Evolutionary conservation across 2,888 invertebrate genomes (phyloP).

Genomic region (Bugulina stolonifera): DNA sequence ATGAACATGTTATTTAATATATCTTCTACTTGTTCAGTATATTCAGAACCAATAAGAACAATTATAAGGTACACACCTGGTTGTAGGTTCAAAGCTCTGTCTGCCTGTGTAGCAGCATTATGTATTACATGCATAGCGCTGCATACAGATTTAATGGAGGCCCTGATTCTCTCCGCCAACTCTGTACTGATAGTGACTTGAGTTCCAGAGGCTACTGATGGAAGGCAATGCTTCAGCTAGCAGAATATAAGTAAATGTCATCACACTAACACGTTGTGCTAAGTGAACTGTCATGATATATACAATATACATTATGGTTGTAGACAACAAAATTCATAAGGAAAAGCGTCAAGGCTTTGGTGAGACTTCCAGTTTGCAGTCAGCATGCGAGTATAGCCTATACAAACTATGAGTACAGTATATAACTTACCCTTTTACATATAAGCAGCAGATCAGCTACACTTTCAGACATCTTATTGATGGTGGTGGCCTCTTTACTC

Average conservation of each 20-base stretch:
- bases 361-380: too few species aligned
- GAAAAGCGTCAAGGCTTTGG: too few species aligned
- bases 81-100: conserved; percentile 13
- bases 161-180: neutral
- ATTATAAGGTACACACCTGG: conserved; percentile 8
- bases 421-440: conserved; percentile 8
- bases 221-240: conserved; percentile 20
- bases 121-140: conserved; percentile 16
- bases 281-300: too few species aligned
- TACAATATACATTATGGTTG: too few species aligned
- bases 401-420: too few species aligned
- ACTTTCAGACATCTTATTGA: conserved; percentile 20
- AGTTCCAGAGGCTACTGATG: neutral
- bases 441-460: neutral
- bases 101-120: conserved; percentile 13
- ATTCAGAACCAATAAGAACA: too few species aligned
- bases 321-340: too few species aligned
- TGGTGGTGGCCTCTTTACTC: neutral
- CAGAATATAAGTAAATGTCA: neutral
- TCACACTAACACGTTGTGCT: too few species aligned
- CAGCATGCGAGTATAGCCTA: too few species aligned
- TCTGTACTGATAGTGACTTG: neutral
- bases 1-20: too few species aligned
- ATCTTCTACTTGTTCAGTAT: too few species aligned
- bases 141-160: conserved; percentile 7